phyloP scores from a whole-genome alignment of 1,140 invertebrate genomes.

The Rhyzopertha dominica region DNA sequence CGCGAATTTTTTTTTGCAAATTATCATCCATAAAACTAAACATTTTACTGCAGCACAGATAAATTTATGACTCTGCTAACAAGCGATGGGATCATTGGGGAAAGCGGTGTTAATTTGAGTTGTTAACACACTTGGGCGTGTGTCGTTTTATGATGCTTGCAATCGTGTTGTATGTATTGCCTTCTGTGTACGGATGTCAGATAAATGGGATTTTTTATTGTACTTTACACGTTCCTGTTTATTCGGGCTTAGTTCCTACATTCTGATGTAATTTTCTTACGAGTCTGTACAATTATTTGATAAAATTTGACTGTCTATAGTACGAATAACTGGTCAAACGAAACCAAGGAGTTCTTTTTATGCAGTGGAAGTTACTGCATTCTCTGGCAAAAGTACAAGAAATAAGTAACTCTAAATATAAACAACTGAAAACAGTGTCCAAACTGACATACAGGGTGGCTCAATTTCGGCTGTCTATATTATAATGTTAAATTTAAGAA shows the following conservation, averaged over 20 bases:
- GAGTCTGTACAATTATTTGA: neutral
- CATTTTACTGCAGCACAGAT: no score
- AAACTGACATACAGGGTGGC: neutral
- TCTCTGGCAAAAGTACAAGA: neutral
- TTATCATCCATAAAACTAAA: no score
- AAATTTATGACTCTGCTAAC: no score
- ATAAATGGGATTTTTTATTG: neutral
- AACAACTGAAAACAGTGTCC: neutral
- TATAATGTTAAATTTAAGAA: no score
- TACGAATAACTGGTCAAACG: neutral
- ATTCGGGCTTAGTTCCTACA: neutral
- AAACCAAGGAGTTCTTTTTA: neutral
- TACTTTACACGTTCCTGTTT: neutral
- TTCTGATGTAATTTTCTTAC: neutral
- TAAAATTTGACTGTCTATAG: neutral
- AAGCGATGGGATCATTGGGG: no score
- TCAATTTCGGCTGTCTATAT: neutral
- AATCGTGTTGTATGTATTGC: neutral
- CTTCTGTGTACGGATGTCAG: neutral
- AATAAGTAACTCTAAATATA: neutral
- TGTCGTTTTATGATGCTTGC: neutral
- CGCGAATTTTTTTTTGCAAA: no score
- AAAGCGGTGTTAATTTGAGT: neutral
- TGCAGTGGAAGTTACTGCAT: neutral
- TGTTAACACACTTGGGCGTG: neutral